Evolutionary conservation across 2,113 vertebrate species (phyloP).

Genomic region (Plecturocebus donacophilus): DNA sequence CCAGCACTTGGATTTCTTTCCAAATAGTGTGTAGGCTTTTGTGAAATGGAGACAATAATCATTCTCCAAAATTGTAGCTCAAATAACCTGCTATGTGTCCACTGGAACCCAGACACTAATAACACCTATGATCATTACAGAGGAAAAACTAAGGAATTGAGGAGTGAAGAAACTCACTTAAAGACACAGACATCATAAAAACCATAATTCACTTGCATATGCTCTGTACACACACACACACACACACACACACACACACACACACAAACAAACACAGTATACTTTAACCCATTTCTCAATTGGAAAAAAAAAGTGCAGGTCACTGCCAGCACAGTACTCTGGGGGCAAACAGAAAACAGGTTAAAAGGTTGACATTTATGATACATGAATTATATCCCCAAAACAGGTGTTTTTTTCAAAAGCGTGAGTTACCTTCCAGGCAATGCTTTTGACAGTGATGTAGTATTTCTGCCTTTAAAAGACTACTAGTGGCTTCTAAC

Average conservation of each 20-base stretch:
- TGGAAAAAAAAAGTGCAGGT: background rate
- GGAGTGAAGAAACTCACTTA: background rate
- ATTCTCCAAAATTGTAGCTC: background rate
- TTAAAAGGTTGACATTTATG: background rate
- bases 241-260: background rate
- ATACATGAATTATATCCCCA: background rate
- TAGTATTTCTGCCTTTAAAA: constrained; percentile 13
- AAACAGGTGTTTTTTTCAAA: background rate
- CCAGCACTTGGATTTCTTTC: background rate
- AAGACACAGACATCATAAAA: background rate
- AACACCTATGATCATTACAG: background rate
- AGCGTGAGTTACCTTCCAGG: background rate
- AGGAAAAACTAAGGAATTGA: background rate
- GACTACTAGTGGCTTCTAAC: background rate
- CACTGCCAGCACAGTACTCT: background rate
- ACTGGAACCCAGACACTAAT: background rate
- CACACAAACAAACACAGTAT: background rate
- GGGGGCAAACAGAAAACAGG: background rate
- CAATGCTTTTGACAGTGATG: constrained; percentile 41
- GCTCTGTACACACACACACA: background rate
- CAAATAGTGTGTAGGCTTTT: background rate
- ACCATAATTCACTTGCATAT: background rate
- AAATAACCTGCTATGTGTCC: background rate
- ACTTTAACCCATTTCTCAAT: background rate
- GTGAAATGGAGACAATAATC: background rate